Evolutionary conservation across 2,888 invertebrate genomes (phyloP).

Genomic region (Prosapia bicincta): DNA sequence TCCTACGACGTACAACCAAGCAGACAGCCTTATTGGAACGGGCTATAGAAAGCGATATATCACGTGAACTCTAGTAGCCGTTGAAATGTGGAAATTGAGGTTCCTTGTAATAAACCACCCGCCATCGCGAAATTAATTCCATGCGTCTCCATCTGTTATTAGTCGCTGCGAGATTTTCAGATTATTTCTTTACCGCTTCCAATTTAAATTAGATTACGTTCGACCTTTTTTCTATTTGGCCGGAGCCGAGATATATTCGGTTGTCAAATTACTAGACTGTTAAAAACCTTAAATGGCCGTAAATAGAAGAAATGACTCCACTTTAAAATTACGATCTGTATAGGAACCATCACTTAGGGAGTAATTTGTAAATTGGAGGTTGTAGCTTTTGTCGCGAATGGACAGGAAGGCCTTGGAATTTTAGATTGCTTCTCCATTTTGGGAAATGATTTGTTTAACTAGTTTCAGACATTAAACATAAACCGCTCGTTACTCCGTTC

Average conservation of each 20-base stretch:
- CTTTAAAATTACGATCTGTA: background rate
- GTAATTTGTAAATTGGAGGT: background rate
- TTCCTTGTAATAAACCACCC: background rate
- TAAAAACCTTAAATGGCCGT: background rate
- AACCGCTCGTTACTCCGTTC: no score
- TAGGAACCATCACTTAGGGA: background rate
- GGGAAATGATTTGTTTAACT: background rate
- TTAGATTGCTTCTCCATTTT: background rate
- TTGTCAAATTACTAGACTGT: background rate
- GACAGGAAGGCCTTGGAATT: background rate
- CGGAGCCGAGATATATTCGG: background rate
- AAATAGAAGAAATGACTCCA: background rate
- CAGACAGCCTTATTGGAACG: no score
- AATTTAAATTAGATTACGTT: background rate
- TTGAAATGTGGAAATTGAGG: background rate
- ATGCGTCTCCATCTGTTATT: background rate
- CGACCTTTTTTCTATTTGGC: background rate
- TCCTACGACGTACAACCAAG: background rate
- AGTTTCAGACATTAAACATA: no score
- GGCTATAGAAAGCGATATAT: background rate
- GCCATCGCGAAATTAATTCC: background rate
- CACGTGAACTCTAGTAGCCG: background rate
- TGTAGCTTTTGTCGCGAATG: background rate
- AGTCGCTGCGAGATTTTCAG: background rate
- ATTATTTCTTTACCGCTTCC: background rate